A percentile compares a stretch with the other conserved stretches of the same genome.
phyloP scores from a whole-genome alignment of 2,797 vertebrate species.

The Gypaetus barbatus region DNA sequence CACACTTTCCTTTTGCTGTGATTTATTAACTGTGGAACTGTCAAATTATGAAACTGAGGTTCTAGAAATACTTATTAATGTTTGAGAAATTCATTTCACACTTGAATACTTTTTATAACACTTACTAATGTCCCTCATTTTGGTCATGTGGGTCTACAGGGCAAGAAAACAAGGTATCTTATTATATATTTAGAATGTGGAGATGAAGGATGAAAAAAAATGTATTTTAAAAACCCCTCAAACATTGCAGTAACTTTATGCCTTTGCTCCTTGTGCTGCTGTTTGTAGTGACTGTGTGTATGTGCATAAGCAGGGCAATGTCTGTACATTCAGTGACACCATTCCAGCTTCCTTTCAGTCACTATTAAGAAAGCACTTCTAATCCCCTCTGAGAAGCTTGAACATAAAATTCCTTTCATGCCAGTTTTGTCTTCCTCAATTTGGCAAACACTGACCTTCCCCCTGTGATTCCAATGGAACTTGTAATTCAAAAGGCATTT shows the following conservation, averaged over 20 bases:
- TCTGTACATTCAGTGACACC: slow-evolving; percentile 32
- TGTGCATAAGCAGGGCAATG: slow-evolving; percentile 1
- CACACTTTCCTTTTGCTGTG: slow-evolving; percentile 50
- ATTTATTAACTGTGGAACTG: slow-evolving; percentile 74
- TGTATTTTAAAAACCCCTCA: slow-evolving; percentile 1
- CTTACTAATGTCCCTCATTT: slow-evolving; percentile 66
- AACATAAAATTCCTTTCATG: slow-evolving; percentile 54
- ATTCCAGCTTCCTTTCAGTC: slow-evolving; percentile 34
- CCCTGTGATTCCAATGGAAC: slow-evolving; percentile 56
- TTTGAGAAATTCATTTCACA: slow-evolving; percentile 71
- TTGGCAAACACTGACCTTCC: slow-evolving; percentile 43
- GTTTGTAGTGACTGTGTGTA: not conserved
- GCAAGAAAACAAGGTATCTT: slow-evolving; percentile 63
- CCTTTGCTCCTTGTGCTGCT: slow-evolving; percentile 8
- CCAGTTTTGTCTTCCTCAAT: slow-evolving; percentile 53
- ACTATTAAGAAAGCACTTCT: slow-evolving; percentile 39
- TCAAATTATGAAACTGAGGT: slow-evolving; percentile 59
- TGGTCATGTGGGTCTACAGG: slow-evolving; percentile 63
- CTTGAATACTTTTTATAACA: slow-evolving; percentile 71
- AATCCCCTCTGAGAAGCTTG: slow-evolving; percentile 49
- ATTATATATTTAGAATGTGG: slow-evolving; percentile 57
- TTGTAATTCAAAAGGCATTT: slow-evolving; percentile 57
- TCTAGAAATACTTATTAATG: slow-evolving; percentile 60
- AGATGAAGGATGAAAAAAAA: slow-evolving; percentile 43
- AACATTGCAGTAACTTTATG: not conserved